Conservation (phyloP, 2,888 invertebrate genomes). For the Catocala nupta region DNA sequence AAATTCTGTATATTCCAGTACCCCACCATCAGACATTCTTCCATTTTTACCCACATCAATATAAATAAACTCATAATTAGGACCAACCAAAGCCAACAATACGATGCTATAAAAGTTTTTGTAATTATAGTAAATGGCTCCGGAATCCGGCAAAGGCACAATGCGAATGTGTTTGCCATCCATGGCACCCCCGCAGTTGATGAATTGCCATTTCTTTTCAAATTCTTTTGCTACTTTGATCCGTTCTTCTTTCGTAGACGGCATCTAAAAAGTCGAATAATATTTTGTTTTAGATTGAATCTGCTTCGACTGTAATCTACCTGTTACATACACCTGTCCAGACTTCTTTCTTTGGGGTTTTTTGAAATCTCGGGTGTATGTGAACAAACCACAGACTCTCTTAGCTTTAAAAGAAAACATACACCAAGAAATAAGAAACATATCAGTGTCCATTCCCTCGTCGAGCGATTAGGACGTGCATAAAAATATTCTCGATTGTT, state of each 20-base stretch:
- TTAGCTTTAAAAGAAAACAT: no score
- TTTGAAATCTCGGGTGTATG: no score
- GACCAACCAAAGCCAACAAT: no score
- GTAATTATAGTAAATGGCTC: constrained; percentile 24
- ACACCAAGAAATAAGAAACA: no score
- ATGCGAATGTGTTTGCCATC: constrained; percentile 26
- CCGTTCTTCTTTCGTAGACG: constrained; percentile 16
- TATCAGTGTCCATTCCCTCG: no score
- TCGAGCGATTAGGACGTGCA: no score
- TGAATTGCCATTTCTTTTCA: constrained; percentile 13
- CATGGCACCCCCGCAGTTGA: constrained; percentile 24
- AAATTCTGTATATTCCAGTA: constrained; percentile 12
- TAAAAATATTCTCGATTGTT: no score
- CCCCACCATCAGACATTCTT: constrained; percentile 10
- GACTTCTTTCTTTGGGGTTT: no score
- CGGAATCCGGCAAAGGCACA: constrained; percentile 24
- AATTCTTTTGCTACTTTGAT: constrained; percentile 10
- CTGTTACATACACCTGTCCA: no score
- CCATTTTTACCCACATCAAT: constrained; percentile 11
- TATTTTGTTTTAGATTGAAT: no score
- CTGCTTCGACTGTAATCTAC: no score
- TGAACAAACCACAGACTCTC: no score
- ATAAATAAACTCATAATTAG: constrained; percentile 18
- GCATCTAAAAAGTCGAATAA: constrained; percentile 13
- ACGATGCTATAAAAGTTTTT: constrained; percentile 26